Conservation (phyloP, 1,140 invertebrate species). For the Physella acuta region DNA sequence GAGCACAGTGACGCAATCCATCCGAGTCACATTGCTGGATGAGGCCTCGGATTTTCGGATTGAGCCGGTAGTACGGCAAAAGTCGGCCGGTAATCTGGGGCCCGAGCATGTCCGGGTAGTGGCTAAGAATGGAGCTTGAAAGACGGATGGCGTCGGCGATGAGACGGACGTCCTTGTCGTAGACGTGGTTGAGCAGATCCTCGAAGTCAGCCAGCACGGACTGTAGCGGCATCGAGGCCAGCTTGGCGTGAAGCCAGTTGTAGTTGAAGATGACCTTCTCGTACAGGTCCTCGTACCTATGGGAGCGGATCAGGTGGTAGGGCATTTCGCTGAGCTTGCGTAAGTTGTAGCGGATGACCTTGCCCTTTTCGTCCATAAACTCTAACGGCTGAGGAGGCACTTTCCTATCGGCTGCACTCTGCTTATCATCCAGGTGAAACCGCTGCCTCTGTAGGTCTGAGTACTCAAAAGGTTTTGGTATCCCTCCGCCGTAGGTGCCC, state of each 20-base stretch:
- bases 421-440: constrained; percentile 73
- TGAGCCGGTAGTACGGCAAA: constrained; percentile 67
- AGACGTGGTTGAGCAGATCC: constrained; percentile 82
- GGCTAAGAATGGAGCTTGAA: constrained; percentile 69
- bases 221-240: constrained; percentile 90
- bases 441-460: constrained; percentile 92
- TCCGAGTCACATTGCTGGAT: constrained; percentile 82
- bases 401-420: constrained; percentile 91
- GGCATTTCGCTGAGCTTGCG: constrained; percentile 76
- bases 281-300: constrained; percentile 89
- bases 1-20: constrained; percentile 83
- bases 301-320: constrained; percentile 86
- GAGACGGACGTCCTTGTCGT: constrained; percentile 81
- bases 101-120: constrained; percentile 93
- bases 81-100: constrained; percentile 91
- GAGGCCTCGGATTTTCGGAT: constrained; percentile 76
- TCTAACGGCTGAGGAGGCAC: constrained; percentile 93
- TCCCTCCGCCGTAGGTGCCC: constrained; percentile 77
- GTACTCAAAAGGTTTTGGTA: constrained; percentile 92
- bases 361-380: constrained; percentile 86
- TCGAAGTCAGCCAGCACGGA: constrained; percentile 92
- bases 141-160: constrained; percentile 92
- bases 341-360: constrained; percentile 62
- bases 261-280: constrained; percentile 89
- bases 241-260: constrained; percentile 94